Evolutionary conservation across 2,797 vertebrate species (phyloP).

Genomic region (Anguilla megastoma): DNA sequence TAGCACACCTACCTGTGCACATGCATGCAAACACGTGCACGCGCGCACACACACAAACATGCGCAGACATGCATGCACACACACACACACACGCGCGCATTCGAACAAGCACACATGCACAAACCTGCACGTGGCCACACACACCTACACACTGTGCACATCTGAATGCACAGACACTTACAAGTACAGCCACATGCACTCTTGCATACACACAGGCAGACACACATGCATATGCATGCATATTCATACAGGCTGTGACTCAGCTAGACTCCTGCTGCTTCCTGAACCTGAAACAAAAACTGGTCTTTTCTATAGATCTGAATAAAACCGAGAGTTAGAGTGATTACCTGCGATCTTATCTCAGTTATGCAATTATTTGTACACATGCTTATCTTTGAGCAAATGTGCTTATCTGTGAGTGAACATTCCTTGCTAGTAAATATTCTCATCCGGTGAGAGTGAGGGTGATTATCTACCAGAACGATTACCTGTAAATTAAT

Average conservation of each 20-base stretch:
- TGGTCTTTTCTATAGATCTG: not conserved
- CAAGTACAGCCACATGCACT: not conserved
- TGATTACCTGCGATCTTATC: not conserved
- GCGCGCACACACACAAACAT: not conserved
- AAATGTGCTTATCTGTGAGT: slow-evolving; percentile 13
- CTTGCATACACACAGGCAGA: not conserved
- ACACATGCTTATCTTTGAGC: not conserved
- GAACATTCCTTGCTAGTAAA: not conserved
- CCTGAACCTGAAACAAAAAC: slow-evolving; percentile 1
- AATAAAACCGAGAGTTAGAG: not conserved
- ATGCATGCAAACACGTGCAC: not conserved
- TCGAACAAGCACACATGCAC: not conserved
- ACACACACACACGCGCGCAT: not conserved
- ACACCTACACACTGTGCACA: no score
- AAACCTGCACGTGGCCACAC: not conserved
- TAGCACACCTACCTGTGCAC: not conserved
- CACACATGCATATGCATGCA: not conserved
- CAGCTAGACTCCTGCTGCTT: not conserved
- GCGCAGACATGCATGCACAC: not conserved
- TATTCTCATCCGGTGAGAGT: not conserved
- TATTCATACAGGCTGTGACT: not conserved
- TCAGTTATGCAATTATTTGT: not conserved
- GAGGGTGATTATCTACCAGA: not conserved
- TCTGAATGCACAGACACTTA: no score
- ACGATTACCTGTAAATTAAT: slow-evolving; percentile 15